A percentile compares a stretch with the other conserved stretches of the same genome.
Evolutionary conservation across 2,113 vertebrate genomes (phyloP).

Genomic region (Scomber scombrus): DNA sequence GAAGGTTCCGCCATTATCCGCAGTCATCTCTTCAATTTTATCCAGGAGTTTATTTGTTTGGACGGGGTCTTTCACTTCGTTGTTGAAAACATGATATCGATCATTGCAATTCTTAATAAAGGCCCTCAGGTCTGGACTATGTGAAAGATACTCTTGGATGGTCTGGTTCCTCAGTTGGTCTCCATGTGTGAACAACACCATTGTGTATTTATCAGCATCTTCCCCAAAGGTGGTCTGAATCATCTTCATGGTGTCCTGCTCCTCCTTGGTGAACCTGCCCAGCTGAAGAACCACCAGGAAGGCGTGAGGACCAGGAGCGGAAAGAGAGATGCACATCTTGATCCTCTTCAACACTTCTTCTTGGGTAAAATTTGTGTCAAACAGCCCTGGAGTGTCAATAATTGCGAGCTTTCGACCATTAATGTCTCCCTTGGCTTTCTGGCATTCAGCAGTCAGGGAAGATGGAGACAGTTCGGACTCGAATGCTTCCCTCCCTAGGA

Average conservation of each 20-base stretch:
- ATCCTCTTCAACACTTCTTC: conserved; percentile 57
- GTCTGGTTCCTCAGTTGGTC: conserved; percentile 59
- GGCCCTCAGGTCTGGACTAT: conserved; percentile 15
- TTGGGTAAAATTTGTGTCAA: conserved; percentile 56
- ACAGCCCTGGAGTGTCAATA: conserved; percentile 80
- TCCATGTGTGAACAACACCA: conserved; percentile 77
- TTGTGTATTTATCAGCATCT: conserved; percentile 56
- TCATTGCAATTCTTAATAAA: conserved; percentile 28
- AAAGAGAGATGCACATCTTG: conserved; percentile 55
- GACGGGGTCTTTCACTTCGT: conserved; percentile 53
- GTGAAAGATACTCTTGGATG: conserved; percentile 51
- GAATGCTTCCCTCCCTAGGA: conserved; percentile 67
- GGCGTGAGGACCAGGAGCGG: conserved; percentile 71
- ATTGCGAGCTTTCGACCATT: conserved; percentile 30
- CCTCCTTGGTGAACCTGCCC: conserved; percentile 60
- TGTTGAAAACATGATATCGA: conserved; percentile 72
- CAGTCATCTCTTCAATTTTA: conserved; percentile 61
- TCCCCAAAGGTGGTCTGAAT: conserved; percentile 64
- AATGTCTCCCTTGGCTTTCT: conserved; percentile 29
- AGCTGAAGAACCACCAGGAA: conserved; percentile 67
- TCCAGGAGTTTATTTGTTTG: conserved; percentile 59
- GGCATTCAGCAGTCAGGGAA: conserved; percentile 44
- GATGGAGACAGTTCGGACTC: neutral
- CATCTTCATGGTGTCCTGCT: conserved; percentile 44
- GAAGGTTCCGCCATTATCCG: conserved; percentile 31